These are phyloP conservation scores for Aythya baeri DNA, from an alignment of 2,113 vertebrate species.

Conservation along the genomic window DNA sequence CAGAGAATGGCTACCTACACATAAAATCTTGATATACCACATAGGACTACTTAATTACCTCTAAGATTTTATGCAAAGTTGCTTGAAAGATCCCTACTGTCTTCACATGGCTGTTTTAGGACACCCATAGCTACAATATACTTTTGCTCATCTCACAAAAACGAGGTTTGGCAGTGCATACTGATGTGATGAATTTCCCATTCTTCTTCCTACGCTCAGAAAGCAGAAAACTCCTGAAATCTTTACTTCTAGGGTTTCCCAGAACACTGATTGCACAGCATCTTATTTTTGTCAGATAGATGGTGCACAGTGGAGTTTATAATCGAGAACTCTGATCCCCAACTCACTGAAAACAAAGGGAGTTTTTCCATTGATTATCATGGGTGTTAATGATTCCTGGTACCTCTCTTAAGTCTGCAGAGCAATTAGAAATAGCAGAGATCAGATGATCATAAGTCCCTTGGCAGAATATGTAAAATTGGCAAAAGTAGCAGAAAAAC, in stretches of 20 bases:
- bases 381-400: neutral
- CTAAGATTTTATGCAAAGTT: neutral
- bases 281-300: neutral
- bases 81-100: neutral
- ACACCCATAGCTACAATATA: neutral
- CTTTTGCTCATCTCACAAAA: neutral
- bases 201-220: neutral
- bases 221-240: neutral
- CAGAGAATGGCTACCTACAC: neutral
- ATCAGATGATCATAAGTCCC: neutral
- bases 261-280: neutral
- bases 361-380: accelerated
- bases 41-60: neutral
- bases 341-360: neutral
- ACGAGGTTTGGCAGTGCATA: accelerated
- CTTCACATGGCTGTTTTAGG: neutral
- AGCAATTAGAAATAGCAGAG: neutral
- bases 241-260: neutral
- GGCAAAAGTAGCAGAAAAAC: neutral
- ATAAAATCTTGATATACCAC: neutral
- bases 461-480: neutral
- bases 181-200: neutral
- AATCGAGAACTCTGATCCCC: neutral
- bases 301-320: neutral
- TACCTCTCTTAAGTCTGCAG: neutral